Evolutionary conservation across 2,797 vertebrate species (phyloP).

Genomic region (Peromyscus eremicus): DNA sequence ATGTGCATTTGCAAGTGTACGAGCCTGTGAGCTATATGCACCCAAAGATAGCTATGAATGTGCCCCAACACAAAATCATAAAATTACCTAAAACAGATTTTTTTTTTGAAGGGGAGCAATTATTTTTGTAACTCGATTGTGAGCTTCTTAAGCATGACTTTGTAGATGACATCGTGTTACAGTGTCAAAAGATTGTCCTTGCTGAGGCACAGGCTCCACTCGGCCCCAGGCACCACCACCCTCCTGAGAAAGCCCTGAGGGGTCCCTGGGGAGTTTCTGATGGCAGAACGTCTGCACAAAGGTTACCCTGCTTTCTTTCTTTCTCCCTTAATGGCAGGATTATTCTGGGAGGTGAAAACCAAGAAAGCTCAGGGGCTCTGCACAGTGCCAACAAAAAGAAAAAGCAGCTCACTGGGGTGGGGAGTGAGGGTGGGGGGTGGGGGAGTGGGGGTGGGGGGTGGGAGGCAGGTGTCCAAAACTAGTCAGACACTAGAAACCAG

Average conservation of each 20-base stretch:
- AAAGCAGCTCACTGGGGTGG: background rate
- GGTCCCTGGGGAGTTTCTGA: conserved; percentile 29
- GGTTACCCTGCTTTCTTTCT: background rate
- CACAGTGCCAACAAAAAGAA: background rate
- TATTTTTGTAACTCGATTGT: background rate
- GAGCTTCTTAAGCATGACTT: background rate
- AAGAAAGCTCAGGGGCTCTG: conserved; percentile 70
- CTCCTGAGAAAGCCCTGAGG: background rate
- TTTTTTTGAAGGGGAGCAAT: no score
- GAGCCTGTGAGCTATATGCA: background rate
- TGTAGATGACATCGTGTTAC: background rate
- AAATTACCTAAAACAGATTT: background rate
- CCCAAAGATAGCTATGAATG: background rate
- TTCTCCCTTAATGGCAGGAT: conserved; percentile 11
- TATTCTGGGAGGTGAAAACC: conserved; percentile 60
- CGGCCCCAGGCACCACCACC: background rate
- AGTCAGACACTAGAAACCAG: background rate
- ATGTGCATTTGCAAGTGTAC: background rate
- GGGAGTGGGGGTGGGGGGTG: no score
- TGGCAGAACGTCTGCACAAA: conserved; percentile 37
- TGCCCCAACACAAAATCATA: background rate
- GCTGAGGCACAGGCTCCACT: background rate
- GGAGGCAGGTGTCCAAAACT: no score
- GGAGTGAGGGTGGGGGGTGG: no score
- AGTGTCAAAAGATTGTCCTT: background rate